Conservation (phyloP, 2,888 invertebrate species). For the Lycia hirtaria region DNA sequence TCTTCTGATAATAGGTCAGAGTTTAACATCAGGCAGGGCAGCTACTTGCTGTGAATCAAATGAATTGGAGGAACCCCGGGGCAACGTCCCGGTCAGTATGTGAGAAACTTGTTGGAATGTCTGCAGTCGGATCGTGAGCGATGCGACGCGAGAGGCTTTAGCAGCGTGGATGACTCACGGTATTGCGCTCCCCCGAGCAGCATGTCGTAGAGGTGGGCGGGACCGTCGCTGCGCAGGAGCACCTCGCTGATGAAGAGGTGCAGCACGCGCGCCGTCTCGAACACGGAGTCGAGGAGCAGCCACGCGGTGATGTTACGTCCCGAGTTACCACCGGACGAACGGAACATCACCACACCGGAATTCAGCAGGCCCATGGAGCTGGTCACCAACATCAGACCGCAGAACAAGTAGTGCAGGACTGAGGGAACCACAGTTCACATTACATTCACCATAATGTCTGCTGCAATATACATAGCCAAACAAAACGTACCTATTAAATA, state of each 20-base stretch:
- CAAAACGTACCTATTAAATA: too few species aligned
- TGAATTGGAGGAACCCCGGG: too few species aligned
- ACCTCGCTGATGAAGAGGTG: constrained; percentile 75
- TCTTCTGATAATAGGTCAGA: too few species aligned
- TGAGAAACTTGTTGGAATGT: too few species aligned
- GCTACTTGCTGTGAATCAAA: too few species aligned
- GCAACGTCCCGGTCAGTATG: too few species aligned
- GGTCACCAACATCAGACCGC: constrained; percentile 66
- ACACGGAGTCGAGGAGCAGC: constrained; percentile 75
- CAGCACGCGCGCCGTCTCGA: constrained; percentile 74
- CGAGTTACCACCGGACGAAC: constrained; percentile 56
- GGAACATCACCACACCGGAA: constrained; percentile 69
- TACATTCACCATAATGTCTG: too few species aligned
- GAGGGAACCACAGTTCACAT: constrained; percentile 27
- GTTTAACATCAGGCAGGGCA: too few species aligned
- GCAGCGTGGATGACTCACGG: constrained; percentile 61
- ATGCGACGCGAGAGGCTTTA: too few species aligned
- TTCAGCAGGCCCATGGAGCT: constrained; percentile 74
- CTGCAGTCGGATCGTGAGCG: too few species aligned
- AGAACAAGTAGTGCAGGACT: constrained; percentile 75
- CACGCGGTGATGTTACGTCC: constrained; percentile 72
- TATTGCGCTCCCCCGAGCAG: constrained; percentile 72
- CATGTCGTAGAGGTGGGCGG: constrained; percentile 69
- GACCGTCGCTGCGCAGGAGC: constrained; percentile 65
- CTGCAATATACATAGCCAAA: too few species aligned